A percentile compares a stretch with the other conserved stretches of the same genome.
Conservation (phyloP, 2,797 vertebrate genomes). For the Natrix natrix region DNA sequence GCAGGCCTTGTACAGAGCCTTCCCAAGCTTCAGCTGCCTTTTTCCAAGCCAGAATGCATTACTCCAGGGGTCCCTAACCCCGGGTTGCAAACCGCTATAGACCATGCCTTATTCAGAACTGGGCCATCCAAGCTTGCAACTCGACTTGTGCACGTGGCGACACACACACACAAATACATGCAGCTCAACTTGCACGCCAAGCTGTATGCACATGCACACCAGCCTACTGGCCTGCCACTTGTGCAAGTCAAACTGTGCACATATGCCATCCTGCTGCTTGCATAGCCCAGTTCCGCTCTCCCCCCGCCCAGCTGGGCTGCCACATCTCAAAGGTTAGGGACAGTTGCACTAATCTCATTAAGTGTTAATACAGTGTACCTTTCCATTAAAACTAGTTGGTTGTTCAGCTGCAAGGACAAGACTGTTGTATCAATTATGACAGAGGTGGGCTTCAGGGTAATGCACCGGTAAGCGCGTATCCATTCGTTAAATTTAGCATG, state of each 20-base stretch:
- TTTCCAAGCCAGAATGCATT: not conserved
- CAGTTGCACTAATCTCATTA: not conserved
- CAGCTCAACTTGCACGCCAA: not conserved
- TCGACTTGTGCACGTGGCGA: not conserved
- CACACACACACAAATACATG: not conserved
- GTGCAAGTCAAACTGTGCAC: not conserved
- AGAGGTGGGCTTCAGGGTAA: too few species aligned
- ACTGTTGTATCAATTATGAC: not conserved
- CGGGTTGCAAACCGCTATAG: too few species aligned
- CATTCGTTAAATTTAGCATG: too few species aligned
- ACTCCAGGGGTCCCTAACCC: not conserved
- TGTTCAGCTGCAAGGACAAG: not conserved
- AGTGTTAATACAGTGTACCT: not conserved
- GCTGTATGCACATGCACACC: not conserved
- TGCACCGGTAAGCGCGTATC: too few species aligned
- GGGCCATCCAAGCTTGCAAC: too few species aligned
- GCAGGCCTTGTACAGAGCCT: not conserved
- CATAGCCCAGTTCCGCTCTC: not conserved
- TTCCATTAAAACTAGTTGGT: not conserved
- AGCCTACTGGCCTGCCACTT: not conserved
- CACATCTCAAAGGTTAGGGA: too few species aligned
- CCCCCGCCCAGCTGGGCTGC: too few species aligned
- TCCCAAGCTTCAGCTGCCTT: not conserved
- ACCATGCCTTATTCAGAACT: not conserved
- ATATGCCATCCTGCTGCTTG: not conserved